These are phyloP conservation scores for Paramormyrops kingsleyae DNA, from an alignment of 2,113 vertebrate genomes.

Conservation along the genomic window DNA sequence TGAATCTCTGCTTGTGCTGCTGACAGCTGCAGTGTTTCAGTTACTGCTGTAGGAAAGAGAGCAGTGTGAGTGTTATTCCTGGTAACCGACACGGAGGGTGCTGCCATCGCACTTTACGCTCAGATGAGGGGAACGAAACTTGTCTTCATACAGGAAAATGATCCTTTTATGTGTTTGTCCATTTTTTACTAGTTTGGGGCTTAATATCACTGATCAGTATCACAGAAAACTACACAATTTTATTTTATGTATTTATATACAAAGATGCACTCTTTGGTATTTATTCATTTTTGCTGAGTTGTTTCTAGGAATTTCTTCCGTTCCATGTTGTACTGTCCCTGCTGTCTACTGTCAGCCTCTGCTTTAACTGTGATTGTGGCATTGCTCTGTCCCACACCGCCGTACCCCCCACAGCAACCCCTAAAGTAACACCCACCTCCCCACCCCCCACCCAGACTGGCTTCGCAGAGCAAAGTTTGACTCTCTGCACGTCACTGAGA, in stretches of 20 bases:
- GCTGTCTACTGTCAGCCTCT: not conserved
- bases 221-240: not conserved
- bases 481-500: slow-evolving; percentile 47
- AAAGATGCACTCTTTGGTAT: not conserved
- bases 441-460: not conserved
- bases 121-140: not conserved
- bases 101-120: not conserved
- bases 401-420: slow-evolving; percentile 32
- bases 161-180: not conserved
- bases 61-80: slow-evolving; percentile 27
- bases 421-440: slow-evolving; percentile 5
- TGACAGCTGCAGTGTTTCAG: slow-evolving; percentile 38
- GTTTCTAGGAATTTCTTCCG: not conserved
- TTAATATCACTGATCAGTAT: not conserved
- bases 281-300: not conserved
- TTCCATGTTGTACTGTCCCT: not conserved
- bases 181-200: not conserved
- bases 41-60: slow-evolving; percentile 34
- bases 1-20: slow-evolving; percentile 33
- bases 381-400: slow-evolving; percentile 10
- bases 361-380: slow-evolving; percentile 8
- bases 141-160: not conserved
- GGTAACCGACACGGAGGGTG: not conserved
- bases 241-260: not conserved
- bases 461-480: slow-evolving; percentile 47